phyloP scores from a whole-genome alignment of 2,797 vertebrate genomes.

The Ctenochaetus hawaiiensis region DNA sequence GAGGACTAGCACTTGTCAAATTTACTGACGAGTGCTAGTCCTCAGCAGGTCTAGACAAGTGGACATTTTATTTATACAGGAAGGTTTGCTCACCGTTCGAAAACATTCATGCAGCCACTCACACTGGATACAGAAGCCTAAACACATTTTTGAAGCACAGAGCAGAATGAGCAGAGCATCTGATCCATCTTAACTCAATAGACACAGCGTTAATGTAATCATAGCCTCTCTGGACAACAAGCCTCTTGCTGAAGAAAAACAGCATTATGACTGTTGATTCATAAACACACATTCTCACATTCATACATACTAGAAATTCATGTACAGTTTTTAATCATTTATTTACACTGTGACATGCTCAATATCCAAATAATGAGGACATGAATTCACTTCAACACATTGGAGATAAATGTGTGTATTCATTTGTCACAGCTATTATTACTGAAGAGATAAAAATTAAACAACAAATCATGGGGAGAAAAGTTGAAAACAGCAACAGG shows the following conservation, averaged over 20 bases:
- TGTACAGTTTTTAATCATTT: neutral
- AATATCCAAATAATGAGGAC: neutral
- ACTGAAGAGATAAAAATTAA: neutral
- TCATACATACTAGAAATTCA: neutral
- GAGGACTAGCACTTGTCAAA: too few relatives aligned
- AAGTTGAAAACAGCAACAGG: neutral
- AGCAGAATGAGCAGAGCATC: conserved; percentile 16
- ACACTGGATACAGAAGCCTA: neutral
- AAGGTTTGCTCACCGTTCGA: neutral
- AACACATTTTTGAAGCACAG: conserved; percentile 1
- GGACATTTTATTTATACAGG: neutral
- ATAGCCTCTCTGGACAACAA: conserved; percentile 35
- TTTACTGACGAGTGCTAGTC: neutral
- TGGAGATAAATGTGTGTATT: neutral
- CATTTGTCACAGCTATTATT: neutral
- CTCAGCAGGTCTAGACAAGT: too few relatives aligned
- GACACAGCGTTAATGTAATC: conserved; percentile 51
- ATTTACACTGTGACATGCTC: neutral
- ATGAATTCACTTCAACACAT: neutral
- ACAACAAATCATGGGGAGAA: neutral
- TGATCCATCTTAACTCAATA: conserved; percentile 57
- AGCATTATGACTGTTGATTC: neutral
- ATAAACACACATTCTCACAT: neutral
- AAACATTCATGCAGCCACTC: neutral
- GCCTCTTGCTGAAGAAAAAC: conserved; percentile 30